Conservation (phyloP, 2,113 vertebrate species). For the Carollia perspicillata region DNA sequence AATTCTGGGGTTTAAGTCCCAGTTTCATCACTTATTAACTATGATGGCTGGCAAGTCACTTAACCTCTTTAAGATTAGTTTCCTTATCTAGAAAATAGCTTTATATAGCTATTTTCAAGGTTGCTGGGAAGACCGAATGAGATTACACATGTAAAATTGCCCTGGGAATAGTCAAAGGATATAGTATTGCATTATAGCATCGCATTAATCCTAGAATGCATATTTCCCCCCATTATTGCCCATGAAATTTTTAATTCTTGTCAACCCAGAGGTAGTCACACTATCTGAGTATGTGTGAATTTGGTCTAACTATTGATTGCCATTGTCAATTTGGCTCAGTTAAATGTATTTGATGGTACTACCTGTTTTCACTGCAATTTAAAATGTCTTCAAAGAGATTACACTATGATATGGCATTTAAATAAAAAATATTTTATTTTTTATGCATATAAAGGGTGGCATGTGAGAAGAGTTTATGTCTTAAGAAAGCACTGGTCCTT, state of each 20-base stretch:
- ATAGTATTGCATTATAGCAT: background rate
- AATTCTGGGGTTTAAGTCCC: background rate
- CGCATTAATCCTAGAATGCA: background rate
- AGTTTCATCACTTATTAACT: constrained; percentile 6
- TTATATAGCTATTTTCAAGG: background rate
- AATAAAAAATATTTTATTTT: background rate
- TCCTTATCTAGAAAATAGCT: background rate
- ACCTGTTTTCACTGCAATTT: background rate
- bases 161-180: constrained; percentile 2
- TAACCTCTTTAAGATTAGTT: background rate
- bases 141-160: background rate
- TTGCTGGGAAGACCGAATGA: background rate
- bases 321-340: background rate
- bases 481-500: background rate
- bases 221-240: background rate
- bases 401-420: background rate
- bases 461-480: background rate
- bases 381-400: constrained; percentile 31
- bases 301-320: background rate
- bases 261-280: background rate
- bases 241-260: background rate
- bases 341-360: background rate
- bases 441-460: background rate
- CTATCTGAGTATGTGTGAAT: background rate
- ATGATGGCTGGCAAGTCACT: background rate